These are phyloP conservation scores for Sylvietta virens DNA, from an alignment of 2,113 vertebrate species.

Conservation along the genomic window DNA sequence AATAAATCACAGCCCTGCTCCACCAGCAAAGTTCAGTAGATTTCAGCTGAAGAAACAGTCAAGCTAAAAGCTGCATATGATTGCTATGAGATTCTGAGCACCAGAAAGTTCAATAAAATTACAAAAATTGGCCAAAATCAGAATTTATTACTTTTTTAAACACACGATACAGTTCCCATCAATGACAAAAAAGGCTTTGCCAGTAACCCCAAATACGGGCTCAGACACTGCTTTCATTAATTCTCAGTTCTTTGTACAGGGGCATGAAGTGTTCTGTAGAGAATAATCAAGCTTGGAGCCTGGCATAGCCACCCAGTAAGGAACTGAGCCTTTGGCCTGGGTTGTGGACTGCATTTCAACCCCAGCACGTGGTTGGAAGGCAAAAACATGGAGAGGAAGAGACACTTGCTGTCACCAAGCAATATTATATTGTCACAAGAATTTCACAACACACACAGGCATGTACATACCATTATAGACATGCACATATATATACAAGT, in stretches of 20 bases:
- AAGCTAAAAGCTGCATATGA: background rate
- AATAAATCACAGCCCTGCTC: background rate
- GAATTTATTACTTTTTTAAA: background rate
- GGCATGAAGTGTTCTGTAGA: background rate
- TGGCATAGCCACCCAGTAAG: background rate
- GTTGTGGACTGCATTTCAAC: background rate
- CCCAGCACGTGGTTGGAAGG: background rate
- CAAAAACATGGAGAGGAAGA: background rate
- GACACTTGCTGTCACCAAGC: background rate
- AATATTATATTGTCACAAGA: background rate
- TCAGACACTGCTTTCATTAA: background rate
- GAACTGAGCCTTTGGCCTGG: background rate
- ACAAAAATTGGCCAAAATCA: background rate
- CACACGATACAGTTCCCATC: background rate
- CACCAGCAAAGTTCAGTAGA: background rate
- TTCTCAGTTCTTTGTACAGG: background rate
- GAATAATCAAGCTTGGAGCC: background rate
- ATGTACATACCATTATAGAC: background rate
- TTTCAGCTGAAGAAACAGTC: background rate
- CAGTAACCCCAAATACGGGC: background rate
- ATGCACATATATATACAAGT: fast-evolving
- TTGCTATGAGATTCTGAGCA: background rate
- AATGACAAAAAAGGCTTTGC: background rate
- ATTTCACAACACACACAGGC: background rate
- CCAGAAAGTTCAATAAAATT: background rate